Conservation (phyloP, 1,140 invertebrate species). For the Sinonovacula constricta region DNA sequence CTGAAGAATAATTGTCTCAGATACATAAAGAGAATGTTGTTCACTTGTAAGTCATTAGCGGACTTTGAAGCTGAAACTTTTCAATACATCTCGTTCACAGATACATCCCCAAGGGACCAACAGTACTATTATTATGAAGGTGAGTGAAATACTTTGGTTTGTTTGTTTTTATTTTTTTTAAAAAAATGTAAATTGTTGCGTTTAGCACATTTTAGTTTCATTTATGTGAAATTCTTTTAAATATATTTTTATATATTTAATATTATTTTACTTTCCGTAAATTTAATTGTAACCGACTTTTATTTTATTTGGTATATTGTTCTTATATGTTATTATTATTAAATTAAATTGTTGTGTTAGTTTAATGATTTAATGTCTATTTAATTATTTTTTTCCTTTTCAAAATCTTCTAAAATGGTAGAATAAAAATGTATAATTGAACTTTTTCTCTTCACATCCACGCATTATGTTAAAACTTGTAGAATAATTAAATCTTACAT, state of each 20-base stretch:
- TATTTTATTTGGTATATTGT: background rate
- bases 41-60: constrained; percentile 28
- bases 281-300: background rate
- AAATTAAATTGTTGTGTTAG: too few relatives aligned
- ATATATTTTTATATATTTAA: background rate
- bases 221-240: background rate
- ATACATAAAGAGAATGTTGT: constrained; percentile 8
- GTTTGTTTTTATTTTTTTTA: background rate
- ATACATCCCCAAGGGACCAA: constrained; percentile 41
- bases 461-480: too few relatives aligned
- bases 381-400: too few relatives aligned
- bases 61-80: constrained; percentile 48
- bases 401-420: too few relatives aligned
- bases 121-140: constrained; percentile 44
- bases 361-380: too few relatives aligned
- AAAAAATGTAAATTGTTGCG: background rate
- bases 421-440: too few relatives aligned
- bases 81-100: constrained; percentile 31
- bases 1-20: background rate
- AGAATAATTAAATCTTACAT: too few relatives aligned
- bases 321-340: too few relatives aligned
- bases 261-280: background rate
- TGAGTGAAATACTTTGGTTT: background rate
- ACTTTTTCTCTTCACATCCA: too few relatives aligned
- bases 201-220: background rate